Evolutionary conservation across 2,888 invertebrate genomes (phyloP).

Genomic region (Drymonia ruficornis): DNA sequence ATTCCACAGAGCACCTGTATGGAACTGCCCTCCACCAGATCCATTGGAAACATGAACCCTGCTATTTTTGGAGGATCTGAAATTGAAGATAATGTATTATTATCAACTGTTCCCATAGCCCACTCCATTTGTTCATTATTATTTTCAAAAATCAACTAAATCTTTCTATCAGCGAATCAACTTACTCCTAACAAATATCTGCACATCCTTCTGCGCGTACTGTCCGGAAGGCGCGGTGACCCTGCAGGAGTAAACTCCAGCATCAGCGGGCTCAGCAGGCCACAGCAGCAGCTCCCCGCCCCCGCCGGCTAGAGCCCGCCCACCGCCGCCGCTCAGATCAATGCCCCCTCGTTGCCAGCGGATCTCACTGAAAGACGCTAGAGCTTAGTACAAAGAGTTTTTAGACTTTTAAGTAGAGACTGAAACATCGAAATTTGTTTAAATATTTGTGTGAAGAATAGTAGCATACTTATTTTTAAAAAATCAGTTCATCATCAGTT

Average conservation of each 20-base stretch:
- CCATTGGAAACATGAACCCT: slow-evolving; percentile 92
- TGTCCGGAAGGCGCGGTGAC: slow-evolving; percentile 90
- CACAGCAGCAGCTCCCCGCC: slow-evolving; percentile 76
- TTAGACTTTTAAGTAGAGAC: not conserved
- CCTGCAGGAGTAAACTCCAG: slow-evolving; percentile 91
- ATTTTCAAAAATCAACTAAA: too few species aligned
- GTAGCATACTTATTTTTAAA: too few species aligned
- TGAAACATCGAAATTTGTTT: too few species aligned
- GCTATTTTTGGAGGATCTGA: slow-evolving; percentile 93
- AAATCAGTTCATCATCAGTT: too few species aligned
- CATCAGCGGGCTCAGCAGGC: slow-evolving; percentile 87
- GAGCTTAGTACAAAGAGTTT: slow-evolving; percentile 9
- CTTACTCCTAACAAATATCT: slow-evolving; percentile 90
- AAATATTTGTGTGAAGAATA: too few species aligned
- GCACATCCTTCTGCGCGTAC: slow-evolving; percentile 90
- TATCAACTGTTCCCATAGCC: not conserved
- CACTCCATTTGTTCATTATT: too few species aligned
- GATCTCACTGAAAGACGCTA: slow-evolving; percentile 59
- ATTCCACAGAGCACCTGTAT: slow-evolving; percentile 93
- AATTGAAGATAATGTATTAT: slow-evolving; percentile 16
- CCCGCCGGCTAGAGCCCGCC: slow-evolving; percentile 56
- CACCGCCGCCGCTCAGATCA: slow-evolving; percentile 56
- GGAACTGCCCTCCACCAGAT: slow-evolving; percentile 92
- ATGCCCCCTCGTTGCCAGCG: slow-evolving; percentile 73
- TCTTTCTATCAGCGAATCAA: too few species aligned